Conservation (phyloP, 1,140 invertebrate genomes). For the Sarcophaga bullata region DNA sequence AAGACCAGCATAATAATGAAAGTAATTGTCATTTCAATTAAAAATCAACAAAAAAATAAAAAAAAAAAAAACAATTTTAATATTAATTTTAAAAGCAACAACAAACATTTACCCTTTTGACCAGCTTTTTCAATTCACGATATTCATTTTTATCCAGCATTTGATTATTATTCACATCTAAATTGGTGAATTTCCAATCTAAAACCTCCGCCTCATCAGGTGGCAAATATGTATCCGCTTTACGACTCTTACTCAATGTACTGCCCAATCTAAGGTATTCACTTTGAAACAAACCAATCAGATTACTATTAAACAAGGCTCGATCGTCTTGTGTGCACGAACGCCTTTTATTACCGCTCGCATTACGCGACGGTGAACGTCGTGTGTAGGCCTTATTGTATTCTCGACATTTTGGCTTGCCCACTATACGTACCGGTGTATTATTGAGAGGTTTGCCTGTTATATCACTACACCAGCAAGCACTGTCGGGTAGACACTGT, state of each 20-base stretch:
- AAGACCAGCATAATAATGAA: slow-evolving; percentile 32
- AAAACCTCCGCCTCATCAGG: slow-evolving; percentile 68
- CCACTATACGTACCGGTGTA: slow-evolving; percentile 73
- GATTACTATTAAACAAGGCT: slow-evolving; percentile 80
- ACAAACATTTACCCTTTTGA: slow-evolving; percentile 74
- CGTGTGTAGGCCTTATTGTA: slow-evolving; percentile 63
- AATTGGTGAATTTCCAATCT: slow-evolving; percentile 87
- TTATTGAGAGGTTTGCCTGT: slow-evolving; percentile 81
- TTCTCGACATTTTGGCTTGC: slow-evolving; percentile 75
- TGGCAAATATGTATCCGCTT: background rate
- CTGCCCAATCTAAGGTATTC: slow-evolving; percentile 73
- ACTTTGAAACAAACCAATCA: slow-evolving; percentile 83
- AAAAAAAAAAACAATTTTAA: background rate
- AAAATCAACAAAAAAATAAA: too few species aligned
- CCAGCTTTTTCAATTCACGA: slow-evolving; percentile 78
- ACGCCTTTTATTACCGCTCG: slow-evolving; percentile 51
- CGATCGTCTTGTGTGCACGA: slow-evolving; percentile 78
- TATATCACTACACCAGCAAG: slow-evolving; percentile 81
- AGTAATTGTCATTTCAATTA: background rate
- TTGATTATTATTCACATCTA: slow-evolving; percentile 82
- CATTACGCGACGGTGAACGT: slow-evolving; percentile 55
- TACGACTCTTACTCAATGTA: background rate
- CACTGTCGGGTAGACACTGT: slow-evolving; percentile 82
- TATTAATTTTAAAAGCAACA: background rate
- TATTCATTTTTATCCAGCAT: slow-evolving; percentile 83